Evolutionary conservation across 2,888 invertebrate species (phyloP), one percentile per base, ranked within the genome.

Genomic region (Drosophila flavopinicola): DNA sequence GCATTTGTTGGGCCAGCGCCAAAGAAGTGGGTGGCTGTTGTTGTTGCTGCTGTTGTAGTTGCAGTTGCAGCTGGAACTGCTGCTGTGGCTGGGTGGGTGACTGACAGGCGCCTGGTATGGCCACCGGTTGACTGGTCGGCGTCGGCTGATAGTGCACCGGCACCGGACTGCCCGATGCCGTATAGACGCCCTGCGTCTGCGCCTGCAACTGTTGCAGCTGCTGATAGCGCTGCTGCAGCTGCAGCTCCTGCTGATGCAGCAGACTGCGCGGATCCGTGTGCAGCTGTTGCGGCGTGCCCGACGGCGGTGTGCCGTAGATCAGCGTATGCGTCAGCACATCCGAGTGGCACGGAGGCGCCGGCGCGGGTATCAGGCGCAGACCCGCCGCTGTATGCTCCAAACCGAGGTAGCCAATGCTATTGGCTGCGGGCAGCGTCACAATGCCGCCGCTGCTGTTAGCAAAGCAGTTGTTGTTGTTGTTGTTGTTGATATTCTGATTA

Each of bases 161-260:
- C 29, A 32, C 80, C 2, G 59, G 87, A 58, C 61, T 87, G 17
- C 87, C 80, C 10, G 88, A 52, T 10, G 86, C 71, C 25, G 88
- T 77, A 5, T 83, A 89, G 5, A 90, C 69, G 10, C 89, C 89
- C 59, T 90, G 90, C 2, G 90, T 88, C 60, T 90, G 91, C 2
- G 89, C 89, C 66, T 90, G 91, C 39, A 90, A 73, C 52, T 91
- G 90, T 29, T 91, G 90, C 45, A 91, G 49, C 35, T 91, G 90
- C 58, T 91, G 91, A 47, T 91, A 91, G 20, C 90, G 88, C 27
- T 91, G 90, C 60, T 91, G 90, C 63, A 91, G 57, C 60, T 91
- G 90, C 54, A 90, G 57, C 63, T 91, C 90, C 77, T 91, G 91
- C 41, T 90, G 90, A 20, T 91, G 90, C 58, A 90, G 60, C 52